These are phyloP conservation scores for Salmo trutta DNA, from an alignment of 2,797 vertebrate species.

Conservation along the genomic window DNA sequence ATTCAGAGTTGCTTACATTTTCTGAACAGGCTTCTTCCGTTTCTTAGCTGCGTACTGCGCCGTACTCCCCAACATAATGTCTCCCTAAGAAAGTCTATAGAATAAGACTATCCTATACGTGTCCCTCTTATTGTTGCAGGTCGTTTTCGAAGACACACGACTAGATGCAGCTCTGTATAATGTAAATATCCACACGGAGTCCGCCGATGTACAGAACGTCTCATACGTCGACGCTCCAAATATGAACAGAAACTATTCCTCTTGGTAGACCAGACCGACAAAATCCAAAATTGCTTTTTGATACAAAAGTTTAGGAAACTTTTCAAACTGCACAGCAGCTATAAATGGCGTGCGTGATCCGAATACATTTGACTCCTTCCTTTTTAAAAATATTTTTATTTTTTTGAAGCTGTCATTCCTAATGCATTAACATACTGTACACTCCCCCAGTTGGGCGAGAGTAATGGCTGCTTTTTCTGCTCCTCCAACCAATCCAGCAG, in stretches of 20 bases:
- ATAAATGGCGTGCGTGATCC: conserved; percentile 42
- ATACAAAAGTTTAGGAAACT: conserved; percentile 11
- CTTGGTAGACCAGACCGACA: background rate
- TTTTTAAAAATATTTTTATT: background rate
- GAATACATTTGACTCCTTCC: background rate
- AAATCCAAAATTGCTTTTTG: background rate
- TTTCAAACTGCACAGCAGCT: conserved; percentile 25
- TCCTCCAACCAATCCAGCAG: conserved; percentile 39
- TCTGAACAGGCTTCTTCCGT: conserved; percentile 82
- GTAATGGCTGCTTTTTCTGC: background rate
- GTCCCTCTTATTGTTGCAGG: background rate
- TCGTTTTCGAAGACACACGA: conserved; percentile 4
- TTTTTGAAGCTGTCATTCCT: conserved; percentile 14
- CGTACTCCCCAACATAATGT: conserved; percentile 66
- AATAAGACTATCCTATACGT: conserved; percentile 18
- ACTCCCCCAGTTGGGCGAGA: conserved; percentile 36
- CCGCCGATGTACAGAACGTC: conserved; percentile 16
- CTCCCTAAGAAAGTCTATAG: background rate
- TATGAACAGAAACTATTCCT: background rate
- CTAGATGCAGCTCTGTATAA: background rate
- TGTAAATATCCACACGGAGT: conserved; percentile 22
- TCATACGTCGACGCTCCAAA: background rate
- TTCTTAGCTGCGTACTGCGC: conserved; percentile 77
- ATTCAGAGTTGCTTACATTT: conserved; percentile 71
- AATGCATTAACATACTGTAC: conserved; percentile 27